Conservation (phyloP, 53 echinoderm and acorn worm genomes). For the Echinometra lucunter region DNA sequence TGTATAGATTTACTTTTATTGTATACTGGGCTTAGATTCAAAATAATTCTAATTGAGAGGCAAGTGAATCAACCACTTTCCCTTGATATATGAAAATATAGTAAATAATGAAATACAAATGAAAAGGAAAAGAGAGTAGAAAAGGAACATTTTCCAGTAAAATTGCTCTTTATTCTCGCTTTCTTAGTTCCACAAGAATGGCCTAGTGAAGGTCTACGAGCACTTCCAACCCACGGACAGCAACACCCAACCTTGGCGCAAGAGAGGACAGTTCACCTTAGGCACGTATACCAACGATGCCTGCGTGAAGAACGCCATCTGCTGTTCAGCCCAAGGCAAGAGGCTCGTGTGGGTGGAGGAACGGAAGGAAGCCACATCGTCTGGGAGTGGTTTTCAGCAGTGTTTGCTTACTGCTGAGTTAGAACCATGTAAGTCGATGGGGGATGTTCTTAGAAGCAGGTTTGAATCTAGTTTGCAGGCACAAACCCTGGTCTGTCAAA, state of each 20-base stretch:
- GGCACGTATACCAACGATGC: slow-evolving; percentile 1
- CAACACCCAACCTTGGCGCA: slow-evolving; percentile 52
- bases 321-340: slow-evolving; percentile 19
- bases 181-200: slow-evolving; percentile 66
- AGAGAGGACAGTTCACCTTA: slow-evolving; percentile 61
- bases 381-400: neutral
- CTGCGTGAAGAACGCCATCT: slow-evolving; percentile 57
- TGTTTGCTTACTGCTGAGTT: slow-evolving; percentile 47
- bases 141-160: no score
- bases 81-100: no score
- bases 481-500: no score
- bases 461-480: no score
- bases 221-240: slow-evolving; percentile 39
- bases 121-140: no score
- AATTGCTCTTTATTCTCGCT: neutral
- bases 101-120: no score
- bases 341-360: slow-evolving; percentile 63
- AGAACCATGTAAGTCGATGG: slow-evolving; percentile 43
- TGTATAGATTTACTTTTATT: no score
- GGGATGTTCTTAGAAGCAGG: neutral
- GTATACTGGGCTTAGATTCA: no score
- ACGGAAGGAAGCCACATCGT: neutral
- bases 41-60: no score
- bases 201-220: slow-evolving; percentile 65
- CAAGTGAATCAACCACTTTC: no score